phyloP scores from a whole-genome alignment of 2,797 vertebrate genomes.

The Tenualosa thibaudeaui region DNA sequence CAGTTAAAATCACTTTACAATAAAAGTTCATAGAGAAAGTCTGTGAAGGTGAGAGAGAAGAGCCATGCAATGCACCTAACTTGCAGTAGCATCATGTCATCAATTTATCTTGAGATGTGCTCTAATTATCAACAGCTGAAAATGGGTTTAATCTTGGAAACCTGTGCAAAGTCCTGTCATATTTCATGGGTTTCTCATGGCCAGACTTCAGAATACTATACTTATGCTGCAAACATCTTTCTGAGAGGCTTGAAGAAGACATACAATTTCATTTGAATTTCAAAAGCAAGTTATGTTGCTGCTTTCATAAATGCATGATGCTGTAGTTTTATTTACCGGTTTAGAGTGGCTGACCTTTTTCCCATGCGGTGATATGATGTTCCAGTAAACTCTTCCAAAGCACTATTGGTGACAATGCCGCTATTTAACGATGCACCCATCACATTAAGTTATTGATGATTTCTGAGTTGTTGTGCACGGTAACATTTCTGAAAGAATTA shows the following conservation, averaged over 20 bases:
- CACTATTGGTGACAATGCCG: conserved; percentile 9
- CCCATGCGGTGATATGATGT: not conserved
- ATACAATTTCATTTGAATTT: not conserved
- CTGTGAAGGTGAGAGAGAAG: not conserved
- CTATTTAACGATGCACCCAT: not conserved
- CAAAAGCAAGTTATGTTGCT: not conserved
- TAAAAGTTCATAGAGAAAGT: not conserved
- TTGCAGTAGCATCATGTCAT: not conserved
- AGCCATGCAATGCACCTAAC: not conserved
- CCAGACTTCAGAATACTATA: not conserved
- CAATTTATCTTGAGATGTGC: conserved; percentile 2
- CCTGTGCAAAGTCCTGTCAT: not conserved
- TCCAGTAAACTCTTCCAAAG: conserved; percentile 10
- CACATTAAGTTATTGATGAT: not conserved
- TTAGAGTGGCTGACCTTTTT: not conserved
- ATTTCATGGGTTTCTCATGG: not conserved
- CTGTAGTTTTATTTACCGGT: not conserved
- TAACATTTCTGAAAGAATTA: conserved; percentile 3
- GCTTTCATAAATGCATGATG: not conserved
- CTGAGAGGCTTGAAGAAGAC: not conserved
- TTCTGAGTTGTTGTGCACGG: not conserved
- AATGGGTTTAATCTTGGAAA: not conserved
- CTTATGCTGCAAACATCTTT: not conserved
- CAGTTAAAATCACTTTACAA: not conserved
- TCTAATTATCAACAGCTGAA: not conserved